Conservation (phyloP, 2,888 invertebrate genomes). For the Spilarctia lutea region DNA sequence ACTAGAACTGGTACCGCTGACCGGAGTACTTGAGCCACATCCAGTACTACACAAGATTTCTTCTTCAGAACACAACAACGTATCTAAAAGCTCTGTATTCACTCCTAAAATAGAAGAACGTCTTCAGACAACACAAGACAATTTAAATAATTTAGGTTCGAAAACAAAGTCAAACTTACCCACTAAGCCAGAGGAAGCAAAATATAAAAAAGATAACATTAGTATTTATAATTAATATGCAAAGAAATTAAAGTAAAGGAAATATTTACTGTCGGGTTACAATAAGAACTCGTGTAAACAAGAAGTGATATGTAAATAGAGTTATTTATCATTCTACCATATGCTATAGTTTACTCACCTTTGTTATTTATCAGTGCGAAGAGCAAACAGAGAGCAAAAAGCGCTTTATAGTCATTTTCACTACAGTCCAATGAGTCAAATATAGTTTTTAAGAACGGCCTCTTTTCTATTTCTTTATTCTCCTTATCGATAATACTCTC, state of each 20-base stretch:
- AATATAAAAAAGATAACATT: slow-evolving; percentile 18
- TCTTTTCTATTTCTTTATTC: slow-evolving; percentile 83
- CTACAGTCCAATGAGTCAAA: slow-evolving; percentile 94
- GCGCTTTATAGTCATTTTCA: slow-evolving; percentile 97
- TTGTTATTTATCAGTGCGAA: slow-evolving; percentile 97
- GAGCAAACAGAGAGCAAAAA: slow-evolving; percentile 96
- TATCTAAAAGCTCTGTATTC: slow-evolving; percentile 92
- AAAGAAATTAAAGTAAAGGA: slow-evolving; percentile 11
- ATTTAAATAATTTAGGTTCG: background rate
- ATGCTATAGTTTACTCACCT: slow-evolving; percentile 87
- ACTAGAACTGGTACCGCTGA: slow-evolving; percentile 1
- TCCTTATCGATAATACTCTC: slow-evolving; percentile 74
- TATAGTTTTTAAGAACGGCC: slow-evolving; percentile 96
- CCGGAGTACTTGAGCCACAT: slow-evolving; percentile 29
- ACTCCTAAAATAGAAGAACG: slow-evolving; percentile 88
- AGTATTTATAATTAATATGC: slow-evolving; percentile 18
- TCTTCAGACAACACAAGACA: slow-evolving; percentile 2
- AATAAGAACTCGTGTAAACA: slow-evolving; percentile 13
- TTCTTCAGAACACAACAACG: slow-evolving; percentile 89
- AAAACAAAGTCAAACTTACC: slow-evolving; percentile 18
- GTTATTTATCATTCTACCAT: slow-evolving; percentile 28
- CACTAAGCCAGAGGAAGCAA: slow-evolving; percentile 23
- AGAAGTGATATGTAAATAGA: slow-evolving; percentile 26
- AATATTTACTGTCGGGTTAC: slow-evolving; percentile 5
- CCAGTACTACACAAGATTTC: slow-evolving; percentile 51